These are phyloP conservation scores for Chiroxiphia lanceolata DNA, from an alignment of 2,797 vertebrate species.

Conservation along the genomic window DNA sequence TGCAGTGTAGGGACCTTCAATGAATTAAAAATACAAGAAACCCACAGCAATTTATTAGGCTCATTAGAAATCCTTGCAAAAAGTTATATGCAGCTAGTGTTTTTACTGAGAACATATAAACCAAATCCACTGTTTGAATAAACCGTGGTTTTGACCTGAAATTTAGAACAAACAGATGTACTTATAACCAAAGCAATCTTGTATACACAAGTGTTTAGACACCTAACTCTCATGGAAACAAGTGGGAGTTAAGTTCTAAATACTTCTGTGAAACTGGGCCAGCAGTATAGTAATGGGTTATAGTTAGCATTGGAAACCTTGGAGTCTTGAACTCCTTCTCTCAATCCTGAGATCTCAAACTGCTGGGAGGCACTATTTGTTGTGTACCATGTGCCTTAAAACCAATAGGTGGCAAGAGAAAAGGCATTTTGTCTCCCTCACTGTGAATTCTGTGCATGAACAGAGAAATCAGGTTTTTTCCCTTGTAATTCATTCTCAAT, in stretches of 20 bases:
- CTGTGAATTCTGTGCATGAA: background rate
- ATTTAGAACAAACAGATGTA: conserved; percentile 7
- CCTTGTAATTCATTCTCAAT: conserved; percentile 31
- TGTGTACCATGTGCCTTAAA: background rate
- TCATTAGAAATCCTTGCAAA: background rate
- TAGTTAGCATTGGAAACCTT: conserved; percentile 40
- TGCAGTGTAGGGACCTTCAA: background rate
- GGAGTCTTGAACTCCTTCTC: background rate
- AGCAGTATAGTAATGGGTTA: conserved; percentile 32
- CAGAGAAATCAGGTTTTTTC: conserved; percentile 37
- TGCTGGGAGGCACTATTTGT: background rate
- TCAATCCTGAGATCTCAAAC: background rate
- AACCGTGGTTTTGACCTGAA: background rate
- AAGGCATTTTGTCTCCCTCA: background rate
- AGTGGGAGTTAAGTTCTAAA: conserved; percentile 34
- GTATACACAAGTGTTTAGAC: conserved; percentile 36
- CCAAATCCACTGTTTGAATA: background rate
- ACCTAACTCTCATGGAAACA: conserved; percentile 49
- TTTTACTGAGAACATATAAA: background rate
- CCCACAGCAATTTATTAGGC: background rate
- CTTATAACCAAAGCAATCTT: background rate
- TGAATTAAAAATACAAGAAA: background rate
- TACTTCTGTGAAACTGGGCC: conserved; percentile 31
- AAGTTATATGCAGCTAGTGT: background rate
- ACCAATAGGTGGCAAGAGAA: background rate